Base-by-base conservation (phyloP, 92 coral and sea anemone species). In the Phenganax stokvisi region DNA sequence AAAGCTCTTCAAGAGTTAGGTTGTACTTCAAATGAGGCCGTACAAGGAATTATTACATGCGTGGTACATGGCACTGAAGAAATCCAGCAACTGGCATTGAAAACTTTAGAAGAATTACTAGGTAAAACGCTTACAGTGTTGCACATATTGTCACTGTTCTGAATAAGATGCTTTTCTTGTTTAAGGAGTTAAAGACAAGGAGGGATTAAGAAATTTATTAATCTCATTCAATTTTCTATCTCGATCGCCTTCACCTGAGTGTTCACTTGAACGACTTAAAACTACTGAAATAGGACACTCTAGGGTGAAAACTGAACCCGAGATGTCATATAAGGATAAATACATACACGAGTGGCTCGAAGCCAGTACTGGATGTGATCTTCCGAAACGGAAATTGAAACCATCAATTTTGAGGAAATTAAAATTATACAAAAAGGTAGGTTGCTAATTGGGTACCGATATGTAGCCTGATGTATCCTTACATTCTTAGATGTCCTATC, bases 131-230 rank as follows among this genome's bases (percentile, higher is more conserved):
- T 37, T 37, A 37, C 47, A 37, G 47, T 37, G 47, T 5, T 37
- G 47, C 47, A 37, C 47, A 37, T 37, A 37, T 37, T 65, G 11
- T 17, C 27, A 17, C 27, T 44, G 11, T 65, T 44, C 27, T 65
- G 11, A 10, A 28, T 65, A 1, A 10, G 30, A 10, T 65, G 30
- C 27, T 56, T 13, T 15, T 57, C 16, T 8, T 27, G 12, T 58
- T 58, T 62, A 12, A 77, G 81, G 81, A 20, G 37, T 77, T 31
- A 77, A 62, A 59, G 81, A 77, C 71, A 77, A 77, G 16, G 81
- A 60, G 15, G 81, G 56, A 9, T 31, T 77, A 77, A 31, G 81
- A 31, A 53, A 77, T 6, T 27, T 77, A 5, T 62, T 77, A n/a
- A 28, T 77, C 71, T 3, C 27, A 25, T 27, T 62, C 70, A 47